Evolutionary conservation across 1,140 invertebrate species (phyloP).

Genomic region (Homalodisca vitripennis): DNA sequence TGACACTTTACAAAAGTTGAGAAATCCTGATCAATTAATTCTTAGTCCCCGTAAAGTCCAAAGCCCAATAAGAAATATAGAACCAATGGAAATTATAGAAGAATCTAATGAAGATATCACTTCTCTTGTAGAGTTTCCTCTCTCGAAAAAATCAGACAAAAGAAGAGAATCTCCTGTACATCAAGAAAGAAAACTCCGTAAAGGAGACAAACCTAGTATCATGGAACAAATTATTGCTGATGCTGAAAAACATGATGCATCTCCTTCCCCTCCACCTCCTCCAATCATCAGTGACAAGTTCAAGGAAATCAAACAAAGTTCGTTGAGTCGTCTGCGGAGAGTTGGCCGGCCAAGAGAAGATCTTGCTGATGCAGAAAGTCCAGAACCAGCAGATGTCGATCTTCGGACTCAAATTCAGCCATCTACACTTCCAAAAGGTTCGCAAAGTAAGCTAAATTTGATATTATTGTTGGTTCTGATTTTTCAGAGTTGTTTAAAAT

Average conservation of each 20-base stretch:
- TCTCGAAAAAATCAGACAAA: slow-evolving; percentile 13
- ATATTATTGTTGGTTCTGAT: slow-evolving; percentile 22
- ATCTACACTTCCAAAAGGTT: slow-evolving; percentile 35
- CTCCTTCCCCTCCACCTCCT: slow-evolving; percentile 43
- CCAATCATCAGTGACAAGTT: slow-evolving; percentile 47
- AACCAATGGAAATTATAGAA: not conserved
- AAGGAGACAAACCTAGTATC: slow-evolving; percentile 16
- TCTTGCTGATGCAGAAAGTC: not conserved
- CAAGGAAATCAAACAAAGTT: slow-evolving; percentile 58
- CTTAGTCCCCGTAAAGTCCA: not conserved
- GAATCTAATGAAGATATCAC: slow-evolving; percentile 11
- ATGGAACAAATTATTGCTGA: slow-evolving; percentile 40
- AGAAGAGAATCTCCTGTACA: slow-evolving; percentile 47
- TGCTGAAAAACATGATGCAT: slow-evolving; percentile 48
- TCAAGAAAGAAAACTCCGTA: slow-evolving; percentile 48
- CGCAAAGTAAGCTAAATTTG: slow-evolving; percentile 41
- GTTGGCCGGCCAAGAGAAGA: slow-evolving; percentile 20
- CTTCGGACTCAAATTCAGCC: slow-evolving; percentile 12
- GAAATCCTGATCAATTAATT: not conserved
- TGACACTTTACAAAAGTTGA: not conserved
- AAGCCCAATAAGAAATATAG: not conserved
- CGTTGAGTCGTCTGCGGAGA: slow-evolving; percentile 26
- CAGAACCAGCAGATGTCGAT: slow-evolving; percentile 15
- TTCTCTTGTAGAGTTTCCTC: no score
- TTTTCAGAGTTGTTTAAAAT: not conserved